These are phyloP conservation scores for Okamejei kenojei DNA, from an alignment of 2,797 vertebrate genomes.

Conservation along the genomic window DNA sequence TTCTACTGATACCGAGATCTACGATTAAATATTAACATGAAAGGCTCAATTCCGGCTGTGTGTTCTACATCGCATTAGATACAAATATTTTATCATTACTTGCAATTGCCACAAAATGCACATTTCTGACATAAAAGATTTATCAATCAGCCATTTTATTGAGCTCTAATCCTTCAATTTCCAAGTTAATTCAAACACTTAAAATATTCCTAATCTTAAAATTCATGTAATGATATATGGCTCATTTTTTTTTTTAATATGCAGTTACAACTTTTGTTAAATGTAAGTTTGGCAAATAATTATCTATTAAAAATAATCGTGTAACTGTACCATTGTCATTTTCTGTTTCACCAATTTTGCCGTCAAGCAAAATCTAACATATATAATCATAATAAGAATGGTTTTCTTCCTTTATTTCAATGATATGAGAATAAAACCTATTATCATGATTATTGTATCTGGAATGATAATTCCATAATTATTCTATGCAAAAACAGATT, in stretches of 20 bases:
- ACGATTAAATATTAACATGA: not conserved
- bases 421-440: not conserved
- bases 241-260: not conserved
- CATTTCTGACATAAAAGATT: not conserved
- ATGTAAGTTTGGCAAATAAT: not conserved
- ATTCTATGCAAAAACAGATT: not conserved
- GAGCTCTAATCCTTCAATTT: not conserved
- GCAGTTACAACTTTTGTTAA: not conserved
- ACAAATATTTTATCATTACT: no score
- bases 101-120: not conserved
- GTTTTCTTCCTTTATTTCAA: not conserved
- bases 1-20: not conserved
- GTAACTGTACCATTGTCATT: not conserved
- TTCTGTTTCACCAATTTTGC: not conserved
- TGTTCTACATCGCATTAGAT: no score
- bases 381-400: not conserved
- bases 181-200: not conserved
- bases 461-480: not conserved
- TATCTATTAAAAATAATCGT: not conserved
- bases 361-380: not conserved
- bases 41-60: not conserved
- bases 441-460: not conserved
- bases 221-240: not conserved
- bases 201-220: not conserved
- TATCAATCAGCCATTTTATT: slow-evolving; percentile 16